A percentile compares a stretch with the other conserved stretches of the same genome.
phyloP scores from a whole-genome alignment of 2,797 vertebrate genomes.

The Onychomys leucogaster region DNA sequence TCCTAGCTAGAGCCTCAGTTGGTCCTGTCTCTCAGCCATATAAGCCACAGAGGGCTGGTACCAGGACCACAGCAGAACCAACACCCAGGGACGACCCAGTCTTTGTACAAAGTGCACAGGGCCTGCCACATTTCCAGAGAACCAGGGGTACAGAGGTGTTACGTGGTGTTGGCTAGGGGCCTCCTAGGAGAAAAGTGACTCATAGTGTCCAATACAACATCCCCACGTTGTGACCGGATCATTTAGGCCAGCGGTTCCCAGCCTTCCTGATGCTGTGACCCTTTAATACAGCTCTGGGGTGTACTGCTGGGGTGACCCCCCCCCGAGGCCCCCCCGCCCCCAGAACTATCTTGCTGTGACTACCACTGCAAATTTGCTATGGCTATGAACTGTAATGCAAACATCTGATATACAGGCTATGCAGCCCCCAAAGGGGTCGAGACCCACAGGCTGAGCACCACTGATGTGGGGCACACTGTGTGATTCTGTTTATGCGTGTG shows the following conservation, averaged over 20 bases:
- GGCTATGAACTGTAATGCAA: not conserved
- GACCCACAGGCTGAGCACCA: not conserved
- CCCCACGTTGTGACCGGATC: not conserved
- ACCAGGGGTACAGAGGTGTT: too few relatives aligned
- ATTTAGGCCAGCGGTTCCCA: not conserved
- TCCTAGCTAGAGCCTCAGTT: not conserved
- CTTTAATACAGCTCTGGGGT: not conserved
- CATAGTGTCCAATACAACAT: not conserved
- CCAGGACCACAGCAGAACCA: not conserved
- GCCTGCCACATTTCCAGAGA: not conserved
- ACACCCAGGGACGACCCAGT: not conserved
- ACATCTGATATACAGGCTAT: not conserved
- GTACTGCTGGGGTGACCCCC: not conserved
- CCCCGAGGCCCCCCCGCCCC: not conserved
- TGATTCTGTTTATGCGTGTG: not conserved
- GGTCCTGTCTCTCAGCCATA: not conserved
- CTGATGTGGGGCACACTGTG: not conserved
- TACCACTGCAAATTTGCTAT: not conserved
- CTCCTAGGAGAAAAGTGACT: not conserved
- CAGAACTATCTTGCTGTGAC: not conserved
- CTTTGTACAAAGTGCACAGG: not conserved
- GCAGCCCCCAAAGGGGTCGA: not conserved
- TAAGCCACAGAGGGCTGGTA: not conserved
- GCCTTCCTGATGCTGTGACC: not conserved
- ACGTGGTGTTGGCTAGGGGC: too few relatives aligned